phyloP scores from a whole-genome alignment of 1,140 invertebrate species.

The Hesperophylax magnus region DNA sequence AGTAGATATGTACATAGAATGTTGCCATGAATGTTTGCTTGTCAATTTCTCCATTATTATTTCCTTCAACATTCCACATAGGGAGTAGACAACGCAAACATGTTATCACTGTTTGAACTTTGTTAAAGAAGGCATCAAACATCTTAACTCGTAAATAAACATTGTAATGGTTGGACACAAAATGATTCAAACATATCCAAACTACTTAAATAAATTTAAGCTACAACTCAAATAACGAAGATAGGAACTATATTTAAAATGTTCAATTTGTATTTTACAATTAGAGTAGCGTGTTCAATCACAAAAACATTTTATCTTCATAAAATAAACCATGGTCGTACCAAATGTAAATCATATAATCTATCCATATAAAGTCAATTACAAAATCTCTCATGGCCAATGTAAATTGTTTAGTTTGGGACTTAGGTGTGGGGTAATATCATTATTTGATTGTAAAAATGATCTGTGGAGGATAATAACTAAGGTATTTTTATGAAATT shows the following conservation, averaged over 20 bases:
- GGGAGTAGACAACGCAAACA: too few relatives aligned
- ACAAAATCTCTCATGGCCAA: conserved; percentile 18
- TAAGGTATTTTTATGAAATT: conserved; percentile 27
- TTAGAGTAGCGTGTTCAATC: too few relatives aligned
- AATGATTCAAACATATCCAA: conserved; percentile 4
- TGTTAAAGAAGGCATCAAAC: too few relatives aligned
- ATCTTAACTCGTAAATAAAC: too few relatives aligned
- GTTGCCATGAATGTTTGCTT: too few relatives aligned
- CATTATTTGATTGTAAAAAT: not conserved
- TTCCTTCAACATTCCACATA: too few relatives aligned
- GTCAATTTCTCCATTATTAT: too few relatives aligned
- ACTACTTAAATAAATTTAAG: not conserved
- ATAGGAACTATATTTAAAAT: too few relatives aligned
- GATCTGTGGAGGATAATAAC: not conserved
- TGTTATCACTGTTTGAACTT: too few relatives aligned
- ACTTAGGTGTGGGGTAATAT: not conserved
- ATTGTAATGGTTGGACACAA: not conserved
- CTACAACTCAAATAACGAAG: too few relatives aligned
- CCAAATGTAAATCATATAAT: not conserved
- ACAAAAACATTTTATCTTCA: not conserved
- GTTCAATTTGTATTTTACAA: too few relatives aligned
- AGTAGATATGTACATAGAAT: too few relatives aligned
- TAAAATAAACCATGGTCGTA: not conserved
- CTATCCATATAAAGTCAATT: conserved; percentile 24
- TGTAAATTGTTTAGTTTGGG: not conserved